phyloP scores from a whole-genome alignment of 1,140 invertebrate species.

The Ceratosolen fusciceps region DNA sequence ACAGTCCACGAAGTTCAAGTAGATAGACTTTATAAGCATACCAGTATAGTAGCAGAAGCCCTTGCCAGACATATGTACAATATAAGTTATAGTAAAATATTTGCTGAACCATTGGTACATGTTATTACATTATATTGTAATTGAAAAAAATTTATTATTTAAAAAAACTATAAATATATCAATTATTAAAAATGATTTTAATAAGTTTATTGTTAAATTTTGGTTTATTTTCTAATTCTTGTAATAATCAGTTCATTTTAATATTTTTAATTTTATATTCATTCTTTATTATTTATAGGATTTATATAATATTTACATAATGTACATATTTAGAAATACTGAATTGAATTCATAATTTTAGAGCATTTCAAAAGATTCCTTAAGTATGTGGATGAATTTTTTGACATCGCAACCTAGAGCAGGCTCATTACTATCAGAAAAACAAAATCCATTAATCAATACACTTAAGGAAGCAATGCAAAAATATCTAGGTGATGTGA shows the following conservation, averaged over 20 bases:
- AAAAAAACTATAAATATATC: too few species aligned
- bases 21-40: slow-evolving; percentile 78
- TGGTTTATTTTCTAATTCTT: too few species aligned
- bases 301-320: too few species aligned
- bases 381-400: slow-evolving; percentile 83
- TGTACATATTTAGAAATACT: too few species aligned
- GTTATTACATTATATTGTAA: background rate
- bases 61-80: slow-evolving; percentile 90
- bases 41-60: slow-evolving; percentile 85
- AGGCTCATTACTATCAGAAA: slow-evolving; percentile 80
- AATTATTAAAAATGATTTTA: too few species aligned
- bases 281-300: too few species aligned
- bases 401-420: slow-evolving; percentile 81
- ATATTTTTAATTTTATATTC: too few species aligned
- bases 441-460: slow-evolving; percentile 77
- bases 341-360: slow-evolving; percentile 59
- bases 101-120: slow-evolving; percentile 79
- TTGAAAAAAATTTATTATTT: too few species aligned
- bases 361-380: slow-evolving; percentile 80
- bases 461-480: slow-evolving; percentile 81
- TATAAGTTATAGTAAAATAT: slow-evolving; percentile 78
- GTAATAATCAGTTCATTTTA: too few species aligned
- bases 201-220: too few species aligned
- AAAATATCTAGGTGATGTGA: slow-evolving; percentile 84
- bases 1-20: slow-evolving; percentile 74